Conservation (phyloP, 64 coral and sea anemone genomes). For the Cladopsammia gracilis region DNA sequence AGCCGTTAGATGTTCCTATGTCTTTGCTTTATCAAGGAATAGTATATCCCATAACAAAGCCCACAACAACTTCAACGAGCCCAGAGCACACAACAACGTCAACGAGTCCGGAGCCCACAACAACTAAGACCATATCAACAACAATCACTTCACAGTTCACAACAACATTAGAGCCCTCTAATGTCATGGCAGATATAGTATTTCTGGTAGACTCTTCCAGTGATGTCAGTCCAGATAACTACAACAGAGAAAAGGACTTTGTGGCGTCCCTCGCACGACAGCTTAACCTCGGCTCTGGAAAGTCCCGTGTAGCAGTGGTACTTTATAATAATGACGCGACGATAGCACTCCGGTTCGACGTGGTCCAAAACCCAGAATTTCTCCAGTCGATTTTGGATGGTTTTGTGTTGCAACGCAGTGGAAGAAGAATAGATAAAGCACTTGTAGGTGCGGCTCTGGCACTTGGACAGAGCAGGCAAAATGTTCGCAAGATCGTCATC, state of each 20-base stretch:
- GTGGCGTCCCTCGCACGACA: conserved; percentile 59
- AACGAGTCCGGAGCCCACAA: background rate
- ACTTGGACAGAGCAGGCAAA: conserved; percentile 31
- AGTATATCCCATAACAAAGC: too few relatives aligned
- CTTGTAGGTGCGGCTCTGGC: conserved; percentile 46
- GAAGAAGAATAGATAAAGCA: conserved; percentile 49
- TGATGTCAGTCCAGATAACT: conserved; percentile 30
- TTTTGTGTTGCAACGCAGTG: background rate
- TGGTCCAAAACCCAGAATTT: background rate
- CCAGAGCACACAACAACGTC: background rate
- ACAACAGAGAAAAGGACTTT: conserved; percentile 65
- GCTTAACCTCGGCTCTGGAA: conserved; percentile 64
- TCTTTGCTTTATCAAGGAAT: too few relatives aligned
- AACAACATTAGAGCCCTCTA: background rate
- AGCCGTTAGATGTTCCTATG: too few relatives aligned
- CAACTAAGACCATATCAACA: too few relatives aligned
- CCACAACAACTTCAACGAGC: background rate
- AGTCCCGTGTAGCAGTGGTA: conserved; percentile 62
- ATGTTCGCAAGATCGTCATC: conserved; percentile 25
- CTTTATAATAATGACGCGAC: conserved; percentile 41
- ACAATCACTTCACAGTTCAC: too few relatives aligned
- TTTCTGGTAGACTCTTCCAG: conserved; percentile 80
- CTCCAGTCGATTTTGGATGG: background rate
- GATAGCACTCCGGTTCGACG: background rate
- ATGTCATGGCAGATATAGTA: conserved; percentile 57